phyloP scores from a whole-genome alignment of 2,113 vertebrate genomes.

The Gymnorhina tibicen region DNA sequence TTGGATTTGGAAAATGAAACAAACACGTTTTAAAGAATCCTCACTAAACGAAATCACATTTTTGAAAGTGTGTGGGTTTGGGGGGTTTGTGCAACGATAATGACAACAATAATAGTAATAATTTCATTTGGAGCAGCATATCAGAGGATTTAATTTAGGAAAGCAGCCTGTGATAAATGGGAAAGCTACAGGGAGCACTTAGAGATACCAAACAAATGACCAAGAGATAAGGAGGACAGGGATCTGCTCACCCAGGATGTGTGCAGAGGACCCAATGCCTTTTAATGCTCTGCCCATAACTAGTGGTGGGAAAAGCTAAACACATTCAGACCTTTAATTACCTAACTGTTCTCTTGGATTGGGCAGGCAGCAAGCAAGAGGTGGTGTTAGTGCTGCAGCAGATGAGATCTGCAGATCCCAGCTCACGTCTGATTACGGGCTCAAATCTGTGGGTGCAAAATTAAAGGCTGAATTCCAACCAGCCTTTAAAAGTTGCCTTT shows the following conservation, averaged over 20 bases:
- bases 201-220: background rate
- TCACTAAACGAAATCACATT: background rate
- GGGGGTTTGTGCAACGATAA: no score
- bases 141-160: background rate
- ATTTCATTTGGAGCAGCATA: background rate
- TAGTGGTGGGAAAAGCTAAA: background rate
- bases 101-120: background rate
- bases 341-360: background rate
- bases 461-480: conserved; percentile 36
- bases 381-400: background rate
- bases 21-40: background rate
- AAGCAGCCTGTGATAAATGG: background rate
- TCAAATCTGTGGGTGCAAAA: conserved; percentile 15
- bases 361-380: background rate
- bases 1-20: background rate
- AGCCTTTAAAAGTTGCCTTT: background rate
- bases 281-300: background rate
- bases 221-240: background rate
- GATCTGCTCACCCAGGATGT: background rate
- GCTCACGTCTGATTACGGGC: background rate
- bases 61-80: background rate
- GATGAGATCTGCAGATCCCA: background rate
- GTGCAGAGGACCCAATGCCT: background rate
- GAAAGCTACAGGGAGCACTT: background rate
- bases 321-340: background rate